phyloP scores from a whole-genome alignment of 2,888 invertebrate species.

The Shargacucullia verbasci region DNA sequence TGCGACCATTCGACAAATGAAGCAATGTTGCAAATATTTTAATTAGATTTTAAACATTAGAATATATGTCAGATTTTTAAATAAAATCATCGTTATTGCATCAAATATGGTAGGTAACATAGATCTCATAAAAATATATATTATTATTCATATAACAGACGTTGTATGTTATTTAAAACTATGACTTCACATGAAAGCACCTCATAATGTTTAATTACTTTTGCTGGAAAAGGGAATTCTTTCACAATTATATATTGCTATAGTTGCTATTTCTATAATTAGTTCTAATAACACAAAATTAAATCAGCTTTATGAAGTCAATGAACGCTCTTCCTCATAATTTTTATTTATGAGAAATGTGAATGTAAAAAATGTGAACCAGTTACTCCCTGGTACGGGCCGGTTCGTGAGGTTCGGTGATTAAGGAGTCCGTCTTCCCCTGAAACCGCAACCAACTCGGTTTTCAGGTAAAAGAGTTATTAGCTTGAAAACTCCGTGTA shows the following conservation, averaged over 20 bases:
- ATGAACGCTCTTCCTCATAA: slow-evolving; percentile 43
- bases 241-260: slow-evolving; percentile 10
- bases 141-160: no score
- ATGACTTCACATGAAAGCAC: no score
- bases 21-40: no score
- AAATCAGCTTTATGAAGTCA: slow-evolving; percentile 27
- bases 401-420: slow-evolving; percentile 70
- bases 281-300: slow-evolving; percentile 34
- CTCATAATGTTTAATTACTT: not conserved
- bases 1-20: no score
- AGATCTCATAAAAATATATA: no score
- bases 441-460: slow-evolving; percentile 45
- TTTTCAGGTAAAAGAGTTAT: slow-evolving; percentile 59
- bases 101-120: no score
- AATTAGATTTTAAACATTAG: no score
- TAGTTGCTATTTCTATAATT: not conserved
- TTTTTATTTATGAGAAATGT: slow-evolving; percentile 52
- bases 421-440: slow-evolving; percentile 60
- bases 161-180: no score
- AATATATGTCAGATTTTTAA: no score
- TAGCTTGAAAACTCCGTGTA: slow-evolving; percentile 46
- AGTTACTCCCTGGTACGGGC: slow-evolving; percentile 29
- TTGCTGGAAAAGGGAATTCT: not conserved
- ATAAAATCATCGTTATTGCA: no score
- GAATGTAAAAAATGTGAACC: slow-evolving; percentile 52